phyloP scores from a whole-genome alignment of 2,113 vertebrate genomes.

The Podarcis muralis region DNA sequence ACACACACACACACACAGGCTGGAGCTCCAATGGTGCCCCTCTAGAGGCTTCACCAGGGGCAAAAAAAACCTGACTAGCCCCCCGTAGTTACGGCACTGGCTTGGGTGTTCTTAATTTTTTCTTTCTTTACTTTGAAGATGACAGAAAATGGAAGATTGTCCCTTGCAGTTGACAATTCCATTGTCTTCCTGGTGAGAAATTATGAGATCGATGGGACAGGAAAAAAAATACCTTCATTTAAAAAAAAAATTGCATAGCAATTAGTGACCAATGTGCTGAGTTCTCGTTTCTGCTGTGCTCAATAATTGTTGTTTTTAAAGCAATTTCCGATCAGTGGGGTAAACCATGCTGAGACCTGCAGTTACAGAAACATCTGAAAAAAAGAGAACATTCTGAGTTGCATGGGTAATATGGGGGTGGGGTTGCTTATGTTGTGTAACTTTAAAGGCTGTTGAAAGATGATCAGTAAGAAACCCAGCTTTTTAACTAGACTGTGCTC shows the following conservation, averaged over 20 bases:
- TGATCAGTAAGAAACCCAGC: not conserved
- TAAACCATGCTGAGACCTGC: slow-evolving; percentile 63
- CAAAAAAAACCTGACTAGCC: too few relatives aligned
- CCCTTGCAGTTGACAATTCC: not conserved
- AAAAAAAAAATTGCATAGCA: too few relatives aligned
- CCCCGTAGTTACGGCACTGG: too few relatives aligned
- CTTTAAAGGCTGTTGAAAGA: not conserved
- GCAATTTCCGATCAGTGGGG: slow-evolving; percentile 57
- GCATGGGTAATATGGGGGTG: not conserved
- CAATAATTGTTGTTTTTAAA: slow-evolving; percentile 63
- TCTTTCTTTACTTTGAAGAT: not conserved
- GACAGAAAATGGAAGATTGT: not conserved
- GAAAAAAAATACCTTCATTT: not conserved
- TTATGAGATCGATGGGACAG: not conserved
- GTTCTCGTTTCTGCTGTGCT: slow-evolving; percentile 49
- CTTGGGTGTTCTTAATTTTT: not conserved
- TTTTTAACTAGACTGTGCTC: too few relatives aligned
- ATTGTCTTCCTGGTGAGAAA: not conserved
- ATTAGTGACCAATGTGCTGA: slow-evolving; percentile 61
- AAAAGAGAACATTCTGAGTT: slow-evolving; percentile 36
- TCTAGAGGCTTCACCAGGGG: too few relatives aligned
- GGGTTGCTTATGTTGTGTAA: not conserved
- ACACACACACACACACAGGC: too few relatives aligned
- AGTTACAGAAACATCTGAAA: slow-evolving; percentile 58
- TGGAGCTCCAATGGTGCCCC: too few relatives aligned